These are phyloP conservation scores for Apteryx owenii DNA, from an alignment of 2,113 vertebrate genomes.

Conservation along the genomic window DNA sequence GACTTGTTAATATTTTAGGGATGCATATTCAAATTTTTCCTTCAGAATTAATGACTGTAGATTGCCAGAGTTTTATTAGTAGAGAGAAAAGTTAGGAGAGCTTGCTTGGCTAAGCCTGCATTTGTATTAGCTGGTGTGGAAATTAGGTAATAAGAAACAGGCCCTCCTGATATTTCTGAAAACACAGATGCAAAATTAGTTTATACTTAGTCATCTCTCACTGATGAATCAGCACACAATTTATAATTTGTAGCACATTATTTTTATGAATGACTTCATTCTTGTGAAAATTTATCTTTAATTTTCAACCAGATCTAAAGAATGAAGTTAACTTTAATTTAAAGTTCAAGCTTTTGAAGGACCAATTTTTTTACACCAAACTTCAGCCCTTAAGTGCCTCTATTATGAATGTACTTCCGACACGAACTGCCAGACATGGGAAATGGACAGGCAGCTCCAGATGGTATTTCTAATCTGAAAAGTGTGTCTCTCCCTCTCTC, in stretches of 20 bases:
- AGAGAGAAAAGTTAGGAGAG: not conserved
- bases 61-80: not conserved
- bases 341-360: not conserved
- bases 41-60: not conserved
- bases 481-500: not conserved
- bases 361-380: not conserved
- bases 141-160: not conserved
- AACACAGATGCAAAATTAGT: not conserved
- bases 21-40: not conserved
- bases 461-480: not conserved
- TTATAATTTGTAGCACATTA: not conserved
- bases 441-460: not conserved
- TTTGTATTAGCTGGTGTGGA: not conserved
- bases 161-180: not conserved
- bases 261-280: not conserved
- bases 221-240: not conserved
- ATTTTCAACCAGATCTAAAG: not conserved
- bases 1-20: not conserved
- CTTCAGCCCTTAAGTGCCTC: not conserved
- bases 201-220: not conserved
- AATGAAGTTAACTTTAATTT: not conserved
- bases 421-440: not conserved
- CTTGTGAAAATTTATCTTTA: not conserved
- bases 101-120: not conserved
- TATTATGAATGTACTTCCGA: not conserved